Base-by-base conservation (phyloP, 2,113 vertebrate species). In the Salvelinus namaycush region DNA sequence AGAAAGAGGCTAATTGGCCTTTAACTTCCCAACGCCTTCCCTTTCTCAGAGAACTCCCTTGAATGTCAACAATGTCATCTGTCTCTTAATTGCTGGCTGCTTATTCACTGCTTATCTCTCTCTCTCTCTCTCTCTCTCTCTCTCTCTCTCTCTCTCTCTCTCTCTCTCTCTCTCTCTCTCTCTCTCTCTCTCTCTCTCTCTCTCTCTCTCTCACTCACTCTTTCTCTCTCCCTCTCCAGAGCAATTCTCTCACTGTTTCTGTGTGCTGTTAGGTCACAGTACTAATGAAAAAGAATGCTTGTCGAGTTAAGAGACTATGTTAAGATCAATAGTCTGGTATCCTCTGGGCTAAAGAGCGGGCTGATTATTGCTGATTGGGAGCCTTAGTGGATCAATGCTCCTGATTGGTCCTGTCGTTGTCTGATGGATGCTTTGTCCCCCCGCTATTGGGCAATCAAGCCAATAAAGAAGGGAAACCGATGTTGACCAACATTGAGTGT, bases 301-400 rank as follows among this genome's bases (percentile, higher is more conserved):
- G 80, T 22, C 22, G 59, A 65, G 75, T 27, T 27, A 70, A 79
- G 77, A 75, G 72, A 74, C 57, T 65, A 60, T 73, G 64, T 27
- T 62, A 18, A 54, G 78, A 88, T 85, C 75, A 57, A 79, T 44
- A 44, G 39, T 44, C 39, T 44, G 2, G 39, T 44, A 44, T 44
- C 39, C 8, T 44, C 39, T 11, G 39, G 9, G 39, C 8, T 39
- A 39, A 57, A 78, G 69, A 24, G 65, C 71, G 68, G 73, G 76
- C 72, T 90, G 85, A 90, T 91, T 87, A 88, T 83, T 90, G 88
- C 87, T 87, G 87, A 92, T 86, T 71, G 78, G 78, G 34, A 60
- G 80, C 78, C 73, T 24, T 7, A 71, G 64, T 72, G 62, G 76
- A 91, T 93, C 90, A 81, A 84, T 90, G 44, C 16, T 70, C 57